A percentile compares a stretch with the other conserved stretches of the same genome.
Conservation (phyloP, 1,140 invertebrate species). For the Bombus difficillimus region DNA sequence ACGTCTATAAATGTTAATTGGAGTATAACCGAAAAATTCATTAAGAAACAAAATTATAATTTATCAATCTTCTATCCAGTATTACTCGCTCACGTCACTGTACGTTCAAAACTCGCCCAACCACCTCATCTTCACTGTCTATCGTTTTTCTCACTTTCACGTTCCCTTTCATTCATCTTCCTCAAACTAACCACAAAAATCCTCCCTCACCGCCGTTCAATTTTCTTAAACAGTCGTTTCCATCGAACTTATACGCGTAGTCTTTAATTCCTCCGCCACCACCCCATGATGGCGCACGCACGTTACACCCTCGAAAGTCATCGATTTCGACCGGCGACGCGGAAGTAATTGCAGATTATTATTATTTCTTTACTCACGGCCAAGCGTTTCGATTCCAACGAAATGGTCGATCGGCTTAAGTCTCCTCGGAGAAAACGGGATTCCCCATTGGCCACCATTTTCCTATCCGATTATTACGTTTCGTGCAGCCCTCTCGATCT, state of each 20-base stretch:
- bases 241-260: not conserved
- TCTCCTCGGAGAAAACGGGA: constrained; percentile 45
- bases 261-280: constrained; percentile 1
- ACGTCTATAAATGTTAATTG: no score
- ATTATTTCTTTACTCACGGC: constrained; percentile 59
- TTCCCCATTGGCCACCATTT: constrained; percentile 59
- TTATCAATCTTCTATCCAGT: no score
- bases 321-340: constrained; percentile 70
- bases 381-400: constrained; percentile 11
- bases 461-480: constrained; percentile 44
- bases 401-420: constrained; percentile 33
- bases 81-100: no score
- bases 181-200: not conserved
- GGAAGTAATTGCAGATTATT: constrained; percentile 74
- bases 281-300: not conserved
- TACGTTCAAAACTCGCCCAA: no score
- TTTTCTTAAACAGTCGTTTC: not conserved
- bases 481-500: not conserved
- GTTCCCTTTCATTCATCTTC: not conserved
- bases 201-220: not conserved
- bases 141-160: not conserved
- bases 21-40: no score
- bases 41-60: no score
- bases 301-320: constrained; percentile 55
- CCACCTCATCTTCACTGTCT: no score